Conservation (phyloP, 2,797 vertebrate genomes). For the Oceanodroma leucorhoa region DNA sequence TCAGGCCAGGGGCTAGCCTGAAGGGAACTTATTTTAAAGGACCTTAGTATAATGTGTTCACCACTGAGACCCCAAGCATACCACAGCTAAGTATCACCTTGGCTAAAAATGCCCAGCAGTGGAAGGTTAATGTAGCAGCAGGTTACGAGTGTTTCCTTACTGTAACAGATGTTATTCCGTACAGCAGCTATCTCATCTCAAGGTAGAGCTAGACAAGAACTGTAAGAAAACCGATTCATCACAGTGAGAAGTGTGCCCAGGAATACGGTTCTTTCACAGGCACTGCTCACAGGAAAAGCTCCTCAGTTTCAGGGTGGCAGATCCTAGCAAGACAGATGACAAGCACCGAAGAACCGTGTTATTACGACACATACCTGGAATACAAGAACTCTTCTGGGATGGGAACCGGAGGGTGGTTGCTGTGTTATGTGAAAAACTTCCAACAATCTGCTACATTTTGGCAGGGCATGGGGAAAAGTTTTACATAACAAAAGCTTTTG, state of each 20-base stretch:
- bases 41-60: background rate
- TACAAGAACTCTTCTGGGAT: background rate
- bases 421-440: background rate
- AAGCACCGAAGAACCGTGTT: fast-evolving
- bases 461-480: background rate
- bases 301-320: background rate
- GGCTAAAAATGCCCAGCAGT: background rate
- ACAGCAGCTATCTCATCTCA: background rate
- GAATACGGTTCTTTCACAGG: background rate
- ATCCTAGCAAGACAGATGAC: background rate
- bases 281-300: background rate
- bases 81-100: background rate
- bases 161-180: background rate
- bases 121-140: background rate
- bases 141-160: background rate
- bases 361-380: background rate
- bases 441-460: background rate
- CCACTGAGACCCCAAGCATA: background rate
- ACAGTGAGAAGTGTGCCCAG: background rate
- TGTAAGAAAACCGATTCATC: background rate
- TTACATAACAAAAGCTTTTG: background rate
- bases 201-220: background rate
- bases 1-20: background rate
- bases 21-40: background rate
- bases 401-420: background rate